Evolutionary conservation across 1,140 invertebrate genomes (phyloP), one percentile per base, ranked within the genome.

Genomic region (Bathynomus jamesi): DNA sequence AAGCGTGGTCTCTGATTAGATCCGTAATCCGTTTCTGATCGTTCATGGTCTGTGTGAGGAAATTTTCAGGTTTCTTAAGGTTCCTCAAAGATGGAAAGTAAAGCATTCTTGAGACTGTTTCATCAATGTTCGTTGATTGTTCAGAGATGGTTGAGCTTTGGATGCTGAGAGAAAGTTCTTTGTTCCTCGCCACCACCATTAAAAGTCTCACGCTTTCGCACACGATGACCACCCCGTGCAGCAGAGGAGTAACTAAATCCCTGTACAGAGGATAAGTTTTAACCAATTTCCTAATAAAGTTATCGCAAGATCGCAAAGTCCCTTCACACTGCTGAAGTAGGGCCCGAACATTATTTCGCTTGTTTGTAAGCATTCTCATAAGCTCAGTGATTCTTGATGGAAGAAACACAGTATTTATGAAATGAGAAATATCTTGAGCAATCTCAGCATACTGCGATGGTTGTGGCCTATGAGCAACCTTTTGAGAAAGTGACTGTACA

Each of bases 381-480:
- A 69, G 60, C 13, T 69, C 67, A 27, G 10, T 30, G 13, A 72
- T 29, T 25, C 29, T 32, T 5, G 71, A 7, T 27, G 65, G 74
- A 24, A 53, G 62, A 62, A 75, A 75, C 3, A 72, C 77, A 25
- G 71, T 74, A 3, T 67, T 67, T 11, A 69, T n/a, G 69, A 80
- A 81, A 61, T 80, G 78, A 27, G 62, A 25, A 40, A 80, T 71
- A 76, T 82, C 78, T 78, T 82, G 25, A 70, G 72, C 82, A 0
- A 90, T 71, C 7, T 78, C 76, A 3, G 81, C 78, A 72, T 88
- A 90, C 0, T 83, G 65, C 32, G 84, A 81, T n/a, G 83, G 80
- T 7, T 83, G 76, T 3, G 88, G 86, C 62, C 89, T 83, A 25
- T 86, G 78, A 3, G 88, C 87, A 40, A 85, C 77, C 28, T 77